Evolutionary conservation across 2,888 invertebrate genomes (phyloP).

Genomic region (Hipparchia semele): DNA sequence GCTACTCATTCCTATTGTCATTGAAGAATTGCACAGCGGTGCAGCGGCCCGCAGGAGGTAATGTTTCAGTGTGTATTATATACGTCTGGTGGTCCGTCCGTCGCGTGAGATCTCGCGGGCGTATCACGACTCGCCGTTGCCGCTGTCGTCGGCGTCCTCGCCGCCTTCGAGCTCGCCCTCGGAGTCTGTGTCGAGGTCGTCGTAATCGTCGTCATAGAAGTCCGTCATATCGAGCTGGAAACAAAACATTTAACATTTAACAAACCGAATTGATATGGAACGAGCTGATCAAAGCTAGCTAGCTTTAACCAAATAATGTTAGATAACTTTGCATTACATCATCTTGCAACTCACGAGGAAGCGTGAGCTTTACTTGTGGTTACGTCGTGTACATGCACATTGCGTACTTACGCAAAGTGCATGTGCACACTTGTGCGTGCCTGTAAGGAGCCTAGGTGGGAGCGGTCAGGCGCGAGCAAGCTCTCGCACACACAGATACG

Average conservation of each 20-base stretch:
- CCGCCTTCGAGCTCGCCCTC: slow-evolving; percentile 86
- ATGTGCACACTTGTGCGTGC: too few relatives aligned
- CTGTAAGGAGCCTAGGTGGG: too few relatives aligned
- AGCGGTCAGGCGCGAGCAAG: too few relatives aligned
- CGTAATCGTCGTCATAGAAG: slow-evolving; percentile 98
- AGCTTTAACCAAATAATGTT: too few relatives aligned
- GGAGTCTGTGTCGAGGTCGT: slow-evolving; percentile 90
- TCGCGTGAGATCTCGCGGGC: slow-evolving; percentile 46
- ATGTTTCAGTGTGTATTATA: slow-evolving; percentile 28
- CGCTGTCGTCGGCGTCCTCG: slow-evolving; percentile 94
- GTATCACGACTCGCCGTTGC: slow-evolving; percentile 95
- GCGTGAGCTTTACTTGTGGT: too few relatives aligned
- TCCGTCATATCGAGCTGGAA: slow-evolving; percentile 93
- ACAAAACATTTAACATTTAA: slow-evolving; percentile 32
- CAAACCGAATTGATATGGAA: too few relatives aligned
- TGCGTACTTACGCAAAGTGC: too few relatives aligned
- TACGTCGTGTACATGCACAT: too few relatives aligned
- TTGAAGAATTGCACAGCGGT: background rate
- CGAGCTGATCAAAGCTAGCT: too few relatives aligned
- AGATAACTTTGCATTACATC: too few relatives aligned
- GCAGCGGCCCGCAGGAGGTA: background rate
- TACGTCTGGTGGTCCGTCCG: slow-evolving; percentile 48
- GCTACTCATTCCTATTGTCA: background rate
- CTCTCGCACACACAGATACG: too few relatives aligned
- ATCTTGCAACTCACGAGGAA: too few relatives aligned